phyloP scores from a whole-genome alignment of 1,140 invertebrate species.

The Monochamus saltuarius region DNA sequence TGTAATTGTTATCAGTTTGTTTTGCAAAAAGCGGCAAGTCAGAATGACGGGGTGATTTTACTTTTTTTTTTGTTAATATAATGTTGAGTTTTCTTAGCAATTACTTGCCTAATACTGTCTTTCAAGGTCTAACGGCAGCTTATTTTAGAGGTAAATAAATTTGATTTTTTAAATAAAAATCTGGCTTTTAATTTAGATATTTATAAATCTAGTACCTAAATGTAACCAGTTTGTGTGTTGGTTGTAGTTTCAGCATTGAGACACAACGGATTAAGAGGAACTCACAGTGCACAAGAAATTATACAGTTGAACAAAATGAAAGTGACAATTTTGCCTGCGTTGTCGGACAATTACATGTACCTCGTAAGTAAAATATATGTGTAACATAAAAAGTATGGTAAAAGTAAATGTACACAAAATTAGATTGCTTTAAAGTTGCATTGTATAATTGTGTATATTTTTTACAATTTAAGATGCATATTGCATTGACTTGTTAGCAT shows the following conservation, averaged over 20 bases:
- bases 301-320: conserved; percentile 64
- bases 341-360: conserved; percentile 98
- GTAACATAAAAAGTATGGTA: neutral
- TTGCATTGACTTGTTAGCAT: neutral
- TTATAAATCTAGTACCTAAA: neutral
- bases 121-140: conserved; percentile 49
- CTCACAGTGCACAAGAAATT: conserved; percentile 58
- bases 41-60: neutral
- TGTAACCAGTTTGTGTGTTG: neutral
- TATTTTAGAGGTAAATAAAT: conserved; percentile 63
- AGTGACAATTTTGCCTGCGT: conserved; percentile 70
- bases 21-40: no score
- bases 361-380: conserved; percentile 58
- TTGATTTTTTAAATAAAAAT: neutral
- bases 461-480: neutral
- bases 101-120: conserved; percentile 35
- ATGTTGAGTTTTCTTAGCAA: conserved; percentile 35
- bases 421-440: neutral
- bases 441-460: neutral
- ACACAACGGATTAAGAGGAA: conserved; percentile 59
- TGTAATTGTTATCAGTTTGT: no score
- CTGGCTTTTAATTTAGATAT: neutral
- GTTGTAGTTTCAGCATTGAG: conserved; percentile 47
- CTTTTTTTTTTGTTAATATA: conserved; percentile 7
- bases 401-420: neutral